Percentiles rank a stretch among this genome's conserved stretches.
phyloP scores from a whole-genome alignment of 2,797 vertebrate species.

The Zalophus californianus region DNA sequence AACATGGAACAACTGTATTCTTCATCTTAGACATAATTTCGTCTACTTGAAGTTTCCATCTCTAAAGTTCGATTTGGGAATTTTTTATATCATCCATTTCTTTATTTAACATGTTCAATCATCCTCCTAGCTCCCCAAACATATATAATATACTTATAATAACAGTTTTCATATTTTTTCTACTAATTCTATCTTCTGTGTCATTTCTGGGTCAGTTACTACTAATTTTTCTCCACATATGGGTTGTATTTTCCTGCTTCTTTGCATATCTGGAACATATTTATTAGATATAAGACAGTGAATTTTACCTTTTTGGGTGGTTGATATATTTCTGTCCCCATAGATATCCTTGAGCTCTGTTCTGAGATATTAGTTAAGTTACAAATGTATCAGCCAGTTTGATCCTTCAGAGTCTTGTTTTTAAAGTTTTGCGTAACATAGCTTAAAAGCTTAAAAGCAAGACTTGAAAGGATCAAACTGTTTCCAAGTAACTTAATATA shows the following conservation, averaged over 20 bases:
- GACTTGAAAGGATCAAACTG: not conserved
- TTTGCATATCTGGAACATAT: not conserved
- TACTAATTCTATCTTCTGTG: not conserved
- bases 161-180: not conserved
- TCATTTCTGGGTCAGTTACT: not conserved
- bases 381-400: not conserved
- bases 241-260: not conserved
- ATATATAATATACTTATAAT: not conserved
- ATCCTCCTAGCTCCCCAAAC: constrained; percentile 1
- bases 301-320: not conserved
- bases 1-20: not conserved
- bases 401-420: constrained; percentile 2
- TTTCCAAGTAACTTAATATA: not conserved
- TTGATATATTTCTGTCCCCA: not conserved
- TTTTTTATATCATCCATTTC: not conserved
- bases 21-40: not conserved
- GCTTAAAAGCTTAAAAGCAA: not conserved
- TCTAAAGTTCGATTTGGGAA: constrained; percentile 4
- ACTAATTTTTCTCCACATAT: not conserved
- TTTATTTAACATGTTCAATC: not conserved
- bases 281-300: not conserved
- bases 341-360: not conserved
- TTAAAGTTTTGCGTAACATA: constrained; percentile 11
- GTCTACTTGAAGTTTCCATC: not conserved
- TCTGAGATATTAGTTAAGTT: not conserved